Percentiles rank a stretch among this genome's conserved stretches.
These are phyloP conservation scores for Pachymerium ferrugineum DNA, from an alignment of 2,888 invertebrate genomes.

Conservation along the genomic window DNA sequence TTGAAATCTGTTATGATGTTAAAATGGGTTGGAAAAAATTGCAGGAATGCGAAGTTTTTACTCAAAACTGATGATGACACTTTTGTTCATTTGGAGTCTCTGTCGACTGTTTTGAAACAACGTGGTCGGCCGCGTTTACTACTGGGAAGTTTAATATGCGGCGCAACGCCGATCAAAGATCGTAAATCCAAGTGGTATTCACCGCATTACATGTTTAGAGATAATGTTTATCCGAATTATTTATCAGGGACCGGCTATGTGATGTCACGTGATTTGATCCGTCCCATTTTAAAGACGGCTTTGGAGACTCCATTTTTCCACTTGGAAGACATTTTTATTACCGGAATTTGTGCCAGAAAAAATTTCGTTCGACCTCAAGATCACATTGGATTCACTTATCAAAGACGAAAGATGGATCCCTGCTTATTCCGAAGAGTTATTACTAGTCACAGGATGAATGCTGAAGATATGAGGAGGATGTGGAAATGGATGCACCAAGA, in stretches of 20 bases:
- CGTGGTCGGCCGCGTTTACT: conserved; percentile 51
- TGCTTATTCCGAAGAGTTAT: conserved; percentile 47
- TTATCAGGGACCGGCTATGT: conserved; percentile 75
- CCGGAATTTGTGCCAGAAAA: conserved; percentile 61
- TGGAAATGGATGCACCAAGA: conserved; percentile 37
- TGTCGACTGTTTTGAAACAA: conserved; percentile 48
- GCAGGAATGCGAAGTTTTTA: conserved; percentile 57
- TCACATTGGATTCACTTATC: conserved; percentile 61
- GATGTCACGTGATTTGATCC: conserved; percentile 63
- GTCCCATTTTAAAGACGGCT: conserved; percentile 61
- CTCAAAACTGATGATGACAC: conserved; percentile 84
- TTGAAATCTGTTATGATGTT: conserved; percentile 77
- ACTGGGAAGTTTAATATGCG: conserved; percentile 71
- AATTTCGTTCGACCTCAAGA: conserved; percentile 58
- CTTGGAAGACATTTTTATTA: conserved; percentile 46
- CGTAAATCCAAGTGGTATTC: conserved; percentile 74
- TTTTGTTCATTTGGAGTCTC: conserved; percentile 69
- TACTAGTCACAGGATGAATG: conserved; percentile 41
- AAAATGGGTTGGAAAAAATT: conserved; percentile 69
- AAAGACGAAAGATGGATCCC: conserved; percentile 50
- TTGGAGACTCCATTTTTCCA: conserved; percentile 65
- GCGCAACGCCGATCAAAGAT: conserved; percentile 68
- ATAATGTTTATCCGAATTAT: conserved; percentile 68
- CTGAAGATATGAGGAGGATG: conserved; percentile 40
- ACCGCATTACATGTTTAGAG: conserved; percentile 70